Conservation (phyloP, 2,113 vertebrate species). For the Pleuronectes platessa region DNA sequence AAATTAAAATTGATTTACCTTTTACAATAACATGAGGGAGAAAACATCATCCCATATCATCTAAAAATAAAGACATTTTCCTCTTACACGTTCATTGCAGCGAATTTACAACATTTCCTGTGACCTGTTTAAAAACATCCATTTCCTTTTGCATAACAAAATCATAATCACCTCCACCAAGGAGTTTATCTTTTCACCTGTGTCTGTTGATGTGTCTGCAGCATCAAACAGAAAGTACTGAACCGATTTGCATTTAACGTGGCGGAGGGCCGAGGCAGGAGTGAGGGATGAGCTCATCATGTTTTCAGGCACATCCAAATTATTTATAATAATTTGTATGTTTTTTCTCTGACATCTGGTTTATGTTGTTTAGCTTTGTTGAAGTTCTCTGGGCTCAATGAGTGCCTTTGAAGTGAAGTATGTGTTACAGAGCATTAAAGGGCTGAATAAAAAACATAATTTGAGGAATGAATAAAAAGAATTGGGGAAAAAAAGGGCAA, state of each 20-base stretch:
- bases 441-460: neutral
- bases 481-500: too few species aligned
- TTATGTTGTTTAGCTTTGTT: neutral
- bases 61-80: slow-evolving; percentile 15
- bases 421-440: slow-evolving; percentile 9
- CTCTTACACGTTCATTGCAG: neutral
- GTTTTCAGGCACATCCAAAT: neutral
- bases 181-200: neutral
- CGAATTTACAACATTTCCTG: slow-evolving; percentile 10
- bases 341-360: neutral
- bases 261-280: neutral
- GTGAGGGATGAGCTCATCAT: neutral
- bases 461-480: neutral
- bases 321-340: neutral
- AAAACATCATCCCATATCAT: neutral
- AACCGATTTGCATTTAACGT: neutral
- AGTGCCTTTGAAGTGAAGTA: neutral
- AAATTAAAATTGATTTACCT: slow-evolving; percentile 5
- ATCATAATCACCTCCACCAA: slow-evolving; percentile 1
- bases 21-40: neutral
- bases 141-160: slow-evolving; percentile 3
- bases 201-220: neutral
- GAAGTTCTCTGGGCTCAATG: neutral
- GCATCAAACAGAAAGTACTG: neutral
- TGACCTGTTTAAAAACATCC: slow-evolving; percentile 20